Percentiles rank a stretch among this genome's conserved stretches.
Evolutionary conservation across 2,797 vertebrate species (phyloP).

Genomic region (Amphiprion clarkii): DNA sequence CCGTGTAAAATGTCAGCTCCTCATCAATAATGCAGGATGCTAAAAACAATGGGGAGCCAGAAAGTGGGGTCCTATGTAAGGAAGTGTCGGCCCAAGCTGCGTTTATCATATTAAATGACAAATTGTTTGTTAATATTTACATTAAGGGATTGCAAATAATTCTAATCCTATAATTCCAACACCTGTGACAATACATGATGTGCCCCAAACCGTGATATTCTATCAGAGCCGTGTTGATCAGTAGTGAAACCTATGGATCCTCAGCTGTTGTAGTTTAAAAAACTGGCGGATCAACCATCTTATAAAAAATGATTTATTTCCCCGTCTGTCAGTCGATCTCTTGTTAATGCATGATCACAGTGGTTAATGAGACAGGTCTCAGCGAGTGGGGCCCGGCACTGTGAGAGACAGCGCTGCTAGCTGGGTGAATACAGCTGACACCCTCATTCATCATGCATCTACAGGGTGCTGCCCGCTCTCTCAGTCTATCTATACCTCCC

Average conservation of each 20-base stretch:
- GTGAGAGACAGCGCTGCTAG: slow-evolving; percentile 49
- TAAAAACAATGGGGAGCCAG: slow-evolving; percentile 50
- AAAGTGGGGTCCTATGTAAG: not conserved
- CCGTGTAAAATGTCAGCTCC: slow-evolving; percentile 64
- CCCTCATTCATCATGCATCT: slow-evolving; percentile 77
- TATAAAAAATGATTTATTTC: slow-evolving; percentile 38
- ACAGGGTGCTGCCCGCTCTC: slow-evolving; percentile 58
- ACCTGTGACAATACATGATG: not conserved
- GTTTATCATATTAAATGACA: not conserved
- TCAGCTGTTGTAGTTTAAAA: slow-evolving; percentile 3
- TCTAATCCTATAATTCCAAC: not conserved
- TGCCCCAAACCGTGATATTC: not conserved
- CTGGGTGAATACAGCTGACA: slow-evolving; percentile 72
- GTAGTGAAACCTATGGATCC: slow-evolving; percentile 8
- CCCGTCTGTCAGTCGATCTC: slow-evolving; percentile 4
- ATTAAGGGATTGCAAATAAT: not conserved
- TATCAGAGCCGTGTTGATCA: not conserved
- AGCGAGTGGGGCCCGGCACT: slow-evolving; percentile 44
- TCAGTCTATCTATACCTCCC: slow-evolving; percentile 18
- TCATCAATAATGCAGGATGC: slow-evolving; percentile 69
- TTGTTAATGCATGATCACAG: slow-evolving; percentile 63
- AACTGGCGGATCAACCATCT: slow-evolving; percentile 14
- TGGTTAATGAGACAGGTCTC: slow-evolving; percentile 76
- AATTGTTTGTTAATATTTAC: not conserved
- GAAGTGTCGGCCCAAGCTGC: not conserved